A percentile compares a stretch with the other conserved stretches of the same genome.
Evolutionary conservation across 2,113 vertebrate genomes (phyloP).

Genomic region (Kryptolebias marmoratus): DNA sequence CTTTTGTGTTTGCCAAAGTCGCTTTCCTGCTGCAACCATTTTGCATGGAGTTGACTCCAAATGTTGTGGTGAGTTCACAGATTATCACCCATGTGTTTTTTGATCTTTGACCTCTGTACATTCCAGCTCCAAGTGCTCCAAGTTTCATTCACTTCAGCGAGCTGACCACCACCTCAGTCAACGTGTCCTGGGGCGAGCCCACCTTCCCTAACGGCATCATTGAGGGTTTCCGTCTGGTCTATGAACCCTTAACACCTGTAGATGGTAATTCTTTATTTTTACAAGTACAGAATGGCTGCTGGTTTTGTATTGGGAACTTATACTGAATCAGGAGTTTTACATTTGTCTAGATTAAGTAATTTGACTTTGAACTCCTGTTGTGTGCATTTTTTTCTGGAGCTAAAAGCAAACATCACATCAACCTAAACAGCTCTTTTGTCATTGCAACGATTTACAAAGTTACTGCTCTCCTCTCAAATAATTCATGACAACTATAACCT

Average conservation of each 20-base stretch:
- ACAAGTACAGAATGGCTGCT: slow-evolving; percentile 17
- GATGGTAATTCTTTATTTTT: slow-evolving; percentile 82
- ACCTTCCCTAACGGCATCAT: slow-evolving; percentile 91
- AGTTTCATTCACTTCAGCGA: slow-evolving; percentile 93
- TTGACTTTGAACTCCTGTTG: too few species aligned
- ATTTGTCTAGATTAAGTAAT: too few species aligned
- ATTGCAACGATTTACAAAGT: slow-evolving; percentile 22
- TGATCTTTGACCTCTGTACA: slow-evolving; percentile 19
- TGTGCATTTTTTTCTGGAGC: neutral
- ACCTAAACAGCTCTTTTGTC: slow-evolving; percentile 28
- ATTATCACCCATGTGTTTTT: neutral
- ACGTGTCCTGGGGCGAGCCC: slow-evolving; percentile 95
- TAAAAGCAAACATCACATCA: slow-evolving; percentile 29
- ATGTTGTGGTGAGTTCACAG: neutral
- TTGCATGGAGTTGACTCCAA: neutral
- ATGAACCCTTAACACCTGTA: slow-evolving; percentile 91
- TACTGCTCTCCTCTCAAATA: slow-evolving; percentile 15
- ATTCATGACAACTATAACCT: slow-evolving; percentile 13
- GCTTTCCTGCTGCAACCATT: neutral
- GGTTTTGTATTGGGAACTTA: slow-evolving; percentile 8
- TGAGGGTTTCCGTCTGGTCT: slow-evolving; percentile 92
- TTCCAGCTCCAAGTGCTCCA: slow-evolving; percentile 91
- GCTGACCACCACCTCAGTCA: slow-evolving; percentile 96
- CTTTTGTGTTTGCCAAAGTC: too few species aligned
- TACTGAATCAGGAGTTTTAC: too few species aligned